These are phyloP conservation scores for Lobophora halterata DNA, from an alignment of 2,888 invertebrate species.

Conservation along the genomic window DNA sequence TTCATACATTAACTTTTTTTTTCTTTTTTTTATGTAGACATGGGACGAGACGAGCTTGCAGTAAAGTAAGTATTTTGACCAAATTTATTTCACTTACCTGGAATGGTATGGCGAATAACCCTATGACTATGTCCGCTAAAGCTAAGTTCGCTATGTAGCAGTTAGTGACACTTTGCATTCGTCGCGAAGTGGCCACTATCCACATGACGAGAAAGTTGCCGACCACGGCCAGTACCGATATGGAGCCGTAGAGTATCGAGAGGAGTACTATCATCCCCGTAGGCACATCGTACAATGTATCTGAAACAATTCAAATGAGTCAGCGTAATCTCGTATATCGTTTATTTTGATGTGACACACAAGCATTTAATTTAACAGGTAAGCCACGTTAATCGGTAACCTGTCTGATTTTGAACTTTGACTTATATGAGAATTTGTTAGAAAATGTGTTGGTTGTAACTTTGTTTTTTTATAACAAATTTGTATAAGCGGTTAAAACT, in stretches of 20 bases:
- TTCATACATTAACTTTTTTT: too few species aligned
- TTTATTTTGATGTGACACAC: too few species aligned
- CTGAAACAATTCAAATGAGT: conserved; percentile 57
- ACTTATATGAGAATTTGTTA: too few species aligned
- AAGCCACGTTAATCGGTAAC: too few species aligned
- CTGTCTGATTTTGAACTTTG: too few species aligned
- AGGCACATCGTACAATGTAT: conserved; percentile 87
- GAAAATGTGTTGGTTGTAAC: too few species aligned
- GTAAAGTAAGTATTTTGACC: neutral
- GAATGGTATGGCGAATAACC: conserved; percentile 92
- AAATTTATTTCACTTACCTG: conserved; percentile 53
- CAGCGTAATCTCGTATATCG: conserved; percentile 10
- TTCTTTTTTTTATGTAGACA: too few species aligned
- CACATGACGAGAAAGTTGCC: conserved; percentile 93
- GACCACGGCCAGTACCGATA: conserved; percentile 89
- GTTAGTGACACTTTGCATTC: conserved; percentile 92
- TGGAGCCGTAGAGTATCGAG: conserved; percentile 89
- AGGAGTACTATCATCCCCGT: conserved; percentile 86
- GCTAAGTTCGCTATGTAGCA: conserved; percentile 93
- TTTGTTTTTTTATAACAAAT: too few species aligned
- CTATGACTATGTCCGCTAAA: conserved; percentile 92
- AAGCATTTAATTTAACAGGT: too few species aligned
- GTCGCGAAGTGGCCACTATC: conserved; percentile 88
- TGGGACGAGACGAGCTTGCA: too few species aligned
- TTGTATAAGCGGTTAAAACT: too few species aligned